Evolutionary conservation across 2,888 invertebrate species (phyloP), one percentile per base, ranked within the genome.

Genomic region (Sesia apiformis): DNA sequence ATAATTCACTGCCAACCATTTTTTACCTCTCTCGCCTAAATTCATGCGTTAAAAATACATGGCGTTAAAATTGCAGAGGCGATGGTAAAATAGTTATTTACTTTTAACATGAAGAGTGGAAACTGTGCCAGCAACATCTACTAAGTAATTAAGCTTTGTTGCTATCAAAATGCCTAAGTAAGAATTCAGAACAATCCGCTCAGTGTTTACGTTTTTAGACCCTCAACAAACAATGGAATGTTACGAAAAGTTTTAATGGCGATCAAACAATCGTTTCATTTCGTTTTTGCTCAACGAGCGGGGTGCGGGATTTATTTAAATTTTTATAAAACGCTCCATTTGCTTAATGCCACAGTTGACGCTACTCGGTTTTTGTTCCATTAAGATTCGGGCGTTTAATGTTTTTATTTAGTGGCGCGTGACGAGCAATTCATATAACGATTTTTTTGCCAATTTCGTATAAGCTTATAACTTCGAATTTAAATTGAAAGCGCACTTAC

Each of bases 191-290:
- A 65, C 69, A 65, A 66, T 69, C 62, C 63, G 63, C 66, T 61
- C 64, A 70, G 61, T 77, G 75, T 81, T 78, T 75, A 75, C 74
- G 63, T 67, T 67, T 58, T 57, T 63, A 61, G 68, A 63, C 70
- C 61, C 65, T 71, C 67, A 55, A 61, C 65, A 76, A 77, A 80
- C 76, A 80, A 72, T 66, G 66, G 68, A 75, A 74, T 81, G 79
- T 81, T 83, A 76, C 76, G 63, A 69, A 76, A 84, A 84, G 79
- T 85, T 85, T 84, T 84, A 84, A 85, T 85, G 79, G 80, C 71
- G 73, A 82, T 81, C 81, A 84, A 84, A 84, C 80, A 84, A 79
- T 76, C 75, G 74, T 74, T 78, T 68, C 74, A 69, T 77, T 74
- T 67, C 66, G 72, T 74, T 77, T 75, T 73, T 69, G 66, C 60